Base-by-base conservation (phyloP, 1,140 invertebrate genomes). In the Mizuhopecten yessoensis region DNA sequence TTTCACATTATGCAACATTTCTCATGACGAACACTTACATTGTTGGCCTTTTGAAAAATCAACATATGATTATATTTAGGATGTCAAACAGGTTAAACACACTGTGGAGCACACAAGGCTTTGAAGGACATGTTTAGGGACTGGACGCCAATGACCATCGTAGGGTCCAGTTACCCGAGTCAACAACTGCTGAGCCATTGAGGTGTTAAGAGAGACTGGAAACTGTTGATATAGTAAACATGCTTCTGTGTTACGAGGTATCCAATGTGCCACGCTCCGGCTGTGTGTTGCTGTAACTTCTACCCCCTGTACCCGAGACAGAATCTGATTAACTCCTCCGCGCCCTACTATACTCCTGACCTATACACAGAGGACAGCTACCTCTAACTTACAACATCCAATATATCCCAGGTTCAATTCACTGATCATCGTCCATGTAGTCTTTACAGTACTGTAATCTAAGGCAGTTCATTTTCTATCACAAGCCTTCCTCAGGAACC, bases 111-210 rank as follows among this genome's bases (percentile, higher is more conserved):
- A 29, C 5, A 75, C 57, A 3, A 13, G n/a, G n/a, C 57, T 75
- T n/a, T 75, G 57, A 75, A 5, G 57, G 13, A 75, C 45, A 49
- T 49, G 45, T 49, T 17, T 49, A 13, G 20, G 45, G 2, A 20
- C 45, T 49, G 57, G n/a, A 75, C n/a, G 29, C n/a, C n/a, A 29
- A 29, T 49, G 57, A 29, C 57, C 57, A 45, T 45, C 17, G 9
- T 17, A 29, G 57, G n/a, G 57, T 75, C 57, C 57, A 75, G 57
- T 75, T 75, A 75, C 57, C 57, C 57, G n/a, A 75, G 57, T 75
- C 57, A 75, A 75, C n/a, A 75, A 75, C 57, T 75, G 57, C 57
- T 75, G 23, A 29, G 57, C 23, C 23, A 75, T 0, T 75, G 57
- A 75, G 57, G 57, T 75, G 57, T 75, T 23, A 75, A 29, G 57